Evolutionary conservation across 2,888 invertebrate genomes (phyloP), one percentile per base, ranked within the genome.

Genomic region (Heliconius charithonia): DNA sequence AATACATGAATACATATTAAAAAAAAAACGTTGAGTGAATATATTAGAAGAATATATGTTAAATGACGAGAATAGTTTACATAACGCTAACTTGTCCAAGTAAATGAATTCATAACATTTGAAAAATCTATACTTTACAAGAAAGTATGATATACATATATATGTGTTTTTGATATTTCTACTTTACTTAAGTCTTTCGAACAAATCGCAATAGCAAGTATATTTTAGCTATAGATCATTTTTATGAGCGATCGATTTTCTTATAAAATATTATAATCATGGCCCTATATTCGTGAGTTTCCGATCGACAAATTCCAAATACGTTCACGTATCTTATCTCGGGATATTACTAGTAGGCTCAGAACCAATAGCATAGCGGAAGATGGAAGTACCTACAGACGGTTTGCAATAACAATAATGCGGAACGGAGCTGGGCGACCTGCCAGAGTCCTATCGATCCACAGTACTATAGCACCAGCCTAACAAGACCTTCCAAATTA

Each of bases 321-420:
- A 86, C 87, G 87, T 85, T 87, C 85, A 84, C 84, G 86, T 90
- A 89, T 90, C 90, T 90, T 89, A 90, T 92, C 89, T 90, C 85
- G 85, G 84, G 88, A 89, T 88, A 91, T 90, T 89, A 90, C 90
- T 90, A 82, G 80, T 82, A 93, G 93, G 92, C 92, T 88, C 87
- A 87, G 89, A 90, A 89, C 90, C 93, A 92, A 93, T 87, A 83
- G 85, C 86, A 87, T 90, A 88, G 88, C 88, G 91, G 92, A 91
- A 93, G 93, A 93, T 91, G 91, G 83, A 83, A 84, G 84, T 85
- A 85, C 81, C 83, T 84, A 83, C 83, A 84, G 91, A 89, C 90
- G 90, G 89, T 87, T 90, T 89, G 93, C 93, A 93, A 94, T 94
- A 94, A 94, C 94, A 94, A 94, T 94, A 94, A 94, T 93, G 94